Percentiles rank a stretch among this genome's conserved stretches.
Conservation (phyloP, 2,113 vertebrate genomes). For the Tinamus guttatus region DNA sequence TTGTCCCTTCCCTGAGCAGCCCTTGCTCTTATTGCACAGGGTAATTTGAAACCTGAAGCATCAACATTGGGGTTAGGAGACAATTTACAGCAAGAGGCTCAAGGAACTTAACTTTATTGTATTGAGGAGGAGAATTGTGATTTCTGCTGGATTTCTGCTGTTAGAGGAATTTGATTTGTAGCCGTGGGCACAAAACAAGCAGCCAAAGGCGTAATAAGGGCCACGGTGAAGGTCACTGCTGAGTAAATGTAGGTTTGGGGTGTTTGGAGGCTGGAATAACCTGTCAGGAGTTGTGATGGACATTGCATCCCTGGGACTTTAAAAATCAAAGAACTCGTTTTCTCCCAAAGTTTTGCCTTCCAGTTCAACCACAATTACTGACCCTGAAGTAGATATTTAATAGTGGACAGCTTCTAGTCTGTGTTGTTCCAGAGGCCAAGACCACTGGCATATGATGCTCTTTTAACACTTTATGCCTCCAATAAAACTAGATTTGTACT, state of each 20-base stretch:
- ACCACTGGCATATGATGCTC: neutral
- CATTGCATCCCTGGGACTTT: neutral
- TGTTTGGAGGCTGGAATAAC: neutral
- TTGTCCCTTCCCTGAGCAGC: too few species aligned
- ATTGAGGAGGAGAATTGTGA: accelerated
- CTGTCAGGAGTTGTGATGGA: neutral
- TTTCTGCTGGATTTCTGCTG: accelerated
- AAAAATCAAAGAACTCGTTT: neutral
- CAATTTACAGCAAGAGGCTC: accelerated
- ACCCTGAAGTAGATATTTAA: neutral
- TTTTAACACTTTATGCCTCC: neutral
- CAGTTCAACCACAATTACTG: neutral
- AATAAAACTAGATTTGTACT: accelerated
- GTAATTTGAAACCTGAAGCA: neutral
- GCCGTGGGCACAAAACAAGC: accelerated
- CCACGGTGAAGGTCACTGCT: neutral
- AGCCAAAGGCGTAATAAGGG: neutral
- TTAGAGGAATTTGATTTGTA: accelerated
- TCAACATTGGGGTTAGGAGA: accelerated
- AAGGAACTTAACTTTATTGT: neutral
- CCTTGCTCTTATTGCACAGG: neutral
- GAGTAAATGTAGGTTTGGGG: neutral
- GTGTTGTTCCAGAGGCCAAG: accelerated
- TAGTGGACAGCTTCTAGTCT: accelerated
- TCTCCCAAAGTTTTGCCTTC: neutral